Conservation (phyloP, 2,113 vertebrate species). For the Tetrao urogallus region DNA sequence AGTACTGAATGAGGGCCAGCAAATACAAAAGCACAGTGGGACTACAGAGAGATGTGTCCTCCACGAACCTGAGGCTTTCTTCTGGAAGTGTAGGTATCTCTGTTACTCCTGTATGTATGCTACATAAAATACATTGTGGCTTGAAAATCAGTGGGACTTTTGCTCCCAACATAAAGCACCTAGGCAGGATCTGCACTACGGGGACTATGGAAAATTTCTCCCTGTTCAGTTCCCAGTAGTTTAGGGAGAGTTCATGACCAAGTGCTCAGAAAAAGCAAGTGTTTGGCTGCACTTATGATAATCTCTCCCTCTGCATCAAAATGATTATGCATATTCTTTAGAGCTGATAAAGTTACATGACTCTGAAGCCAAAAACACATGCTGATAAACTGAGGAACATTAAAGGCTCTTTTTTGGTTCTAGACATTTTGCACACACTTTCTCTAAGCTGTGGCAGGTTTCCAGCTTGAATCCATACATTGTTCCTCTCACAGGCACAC, state of each 20-base stretch:
- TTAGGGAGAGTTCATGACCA: neutral
- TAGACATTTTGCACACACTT: conserved; percentile 33
- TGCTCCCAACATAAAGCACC: accelerated
- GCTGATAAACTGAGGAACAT: neutral
- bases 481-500: neutral
- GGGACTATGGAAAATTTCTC: neutral
- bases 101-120: neutral
- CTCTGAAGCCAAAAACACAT: conserved; percentile 36
- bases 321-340: conserved; percentile 30
- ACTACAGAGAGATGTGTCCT: neutral
- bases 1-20: neutral
- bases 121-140: neutral
- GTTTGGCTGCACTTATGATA: neutral
- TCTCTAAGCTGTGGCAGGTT: conserved; percentile 5
- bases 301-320: neutral
- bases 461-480: conserved; percentile 6
- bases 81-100: neutral
- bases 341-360: neutral
- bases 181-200: accelerated
- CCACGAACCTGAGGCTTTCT: neutral
- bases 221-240: neutral
- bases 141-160: neutral
- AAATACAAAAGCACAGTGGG: neutral
- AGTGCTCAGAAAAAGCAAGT: neutral
- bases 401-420: conserved; percentile 43